These are phyloP conservation scores for Epicampocera succincta DNA, from an alignment of 2,888 invertebrate species.

Conservation along the genomic window DNA sequence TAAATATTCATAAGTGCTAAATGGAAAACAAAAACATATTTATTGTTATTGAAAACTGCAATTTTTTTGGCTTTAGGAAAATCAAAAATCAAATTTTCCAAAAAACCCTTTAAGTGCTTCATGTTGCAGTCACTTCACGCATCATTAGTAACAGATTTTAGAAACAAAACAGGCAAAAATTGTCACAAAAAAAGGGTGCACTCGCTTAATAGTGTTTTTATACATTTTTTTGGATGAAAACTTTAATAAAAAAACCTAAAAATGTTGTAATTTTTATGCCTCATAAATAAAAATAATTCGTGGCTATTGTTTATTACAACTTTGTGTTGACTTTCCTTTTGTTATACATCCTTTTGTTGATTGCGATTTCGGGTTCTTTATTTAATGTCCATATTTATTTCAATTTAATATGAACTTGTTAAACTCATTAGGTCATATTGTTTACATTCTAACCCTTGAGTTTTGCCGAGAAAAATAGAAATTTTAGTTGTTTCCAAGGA, in stretches of 20 bases:
- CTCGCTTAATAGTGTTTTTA: constrained; percentile 10
- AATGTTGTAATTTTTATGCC: constrained; percentile 57
- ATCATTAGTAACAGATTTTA: constrained; percentile 53
- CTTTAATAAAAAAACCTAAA: constrained; percentile 38
- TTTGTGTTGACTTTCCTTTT: constrained; percentile 49
- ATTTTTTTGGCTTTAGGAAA: constrained; percentile 14
- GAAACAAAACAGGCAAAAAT: neutral
- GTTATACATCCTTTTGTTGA: constrained; percentile 32
- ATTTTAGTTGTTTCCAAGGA: constrained; percentile 25
- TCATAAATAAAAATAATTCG: constrained; percentile 63
- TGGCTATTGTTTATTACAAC: constrained; percentile 33
- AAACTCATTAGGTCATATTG: constrained; percentile 68
- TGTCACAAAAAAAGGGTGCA: constrained; percentile 47
- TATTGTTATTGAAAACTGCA: constrained; percentile 55
- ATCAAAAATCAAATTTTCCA: constrained; percentile 27
- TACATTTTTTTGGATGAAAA: constrained; percentile 19
- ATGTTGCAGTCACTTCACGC: constrained; percentile 49
- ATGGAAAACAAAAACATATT: constrained; percentile 59
- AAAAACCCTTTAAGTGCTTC: constrained; percentile 42
- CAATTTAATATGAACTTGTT: constrained; percentile 60
- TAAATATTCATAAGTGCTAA: constrained; percentile 60
- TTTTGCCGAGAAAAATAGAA: neutral
- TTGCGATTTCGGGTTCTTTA: constrained; percentile 43
- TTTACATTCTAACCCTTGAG: constrained; percentile 56
- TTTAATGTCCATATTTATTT: constrained; percentile 61